Base-by-base conservation (phyloP, 1,140 invertebrate species). In the Arion vulgaris region DNA sequence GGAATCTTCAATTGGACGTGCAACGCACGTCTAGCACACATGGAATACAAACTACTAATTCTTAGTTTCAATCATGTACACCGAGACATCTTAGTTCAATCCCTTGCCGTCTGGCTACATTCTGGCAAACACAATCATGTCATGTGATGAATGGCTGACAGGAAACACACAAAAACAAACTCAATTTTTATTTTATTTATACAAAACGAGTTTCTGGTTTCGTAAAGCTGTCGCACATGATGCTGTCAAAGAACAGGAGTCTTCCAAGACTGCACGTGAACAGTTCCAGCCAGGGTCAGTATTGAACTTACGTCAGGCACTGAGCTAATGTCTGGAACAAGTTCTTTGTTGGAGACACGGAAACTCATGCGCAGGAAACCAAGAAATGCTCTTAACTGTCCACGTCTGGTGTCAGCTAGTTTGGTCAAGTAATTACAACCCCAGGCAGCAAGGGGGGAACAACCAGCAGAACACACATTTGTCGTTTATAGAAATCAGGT, bases 401-500 rank as follows among this genome's bases (percentile, higher is more conserved):
- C n/a, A n/a, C 71, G 71, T 2, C 23, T 26, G 36, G 71, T 73
- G 36, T 38, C 71, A 26, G 2, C 38, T 9, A 26, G 71, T 73
- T 73, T 73, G 71, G 71, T 34, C 71, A 73, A 73, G 71, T 73
- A 73, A 73, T 73, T 39, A 73, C 38, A n/a, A 73, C 38, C 38
- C 2, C 41, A 7, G 28, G 51, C 51, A 57, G 62, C 62, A 26
- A 73, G 71, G 71, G 38, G 32, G 23, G 28, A 9, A n/a, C n/a
- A 49, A 41, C 71, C 26, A 5, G 41, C 17, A 66, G 36, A 39
- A 78, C 76, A 78, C 76, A 78, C 76, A 78, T 57, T 78, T 57
- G n/a, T 15, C 39, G 66, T 15, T 78, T 66, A 13, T 41, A 15
- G 23, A 78, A 78, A 62, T 62, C 17, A 0, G 5, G 71, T 19